Conservation (phyloP, 2,888 invertebrate genomes). For the Temnothorax rugatulus region DNA sequence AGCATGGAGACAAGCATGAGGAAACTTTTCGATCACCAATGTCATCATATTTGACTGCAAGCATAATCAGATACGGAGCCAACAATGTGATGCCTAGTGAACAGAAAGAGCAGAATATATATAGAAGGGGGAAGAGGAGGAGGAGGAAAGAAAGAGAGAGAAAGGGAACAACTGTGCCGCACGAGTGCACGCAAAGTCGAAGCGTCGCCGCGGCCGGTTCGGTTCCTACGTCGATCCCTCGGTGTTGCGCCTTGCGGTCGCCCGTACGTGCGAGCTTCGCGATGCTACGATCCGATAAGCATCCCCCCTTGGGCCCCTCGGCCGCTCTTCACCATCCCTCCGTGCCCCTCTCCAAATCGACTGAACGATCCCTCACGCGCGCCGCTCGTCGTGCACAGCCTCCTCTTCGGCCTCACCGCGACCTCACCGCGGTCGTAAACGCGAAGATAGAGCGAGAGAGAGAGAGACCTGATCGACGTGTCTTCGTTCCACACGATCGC, state of each 20-base stretch:
- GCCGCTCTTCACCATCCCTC: conserved; percentile 52
- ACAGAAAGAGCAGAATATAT: conserved; percentile 2
- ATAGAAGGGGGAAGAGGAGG: not conserved
- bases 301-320: conserved; percentile 67
- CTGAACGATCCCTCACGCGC: conserved; percentile 73
- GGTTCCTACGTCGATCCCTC: conserved; percentile 60
- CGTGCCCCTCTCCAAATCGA: conserved; percentile 42
- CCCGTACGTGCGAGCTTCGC: conserved; percentile 81
- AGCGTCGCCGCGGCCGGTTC: conserved; percentile 52
- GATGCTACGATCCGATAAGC: conserved; percentile 82
- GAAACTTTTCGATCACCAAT: not conserved
- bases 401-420: conserved; percentile 71
- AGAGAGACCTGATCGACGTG: conserved; percentile 32
- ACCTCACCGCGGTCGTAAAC: conserved; percentile 62
- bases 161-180: conserved; percentile 47
- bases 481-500: conserved; percentile 42
- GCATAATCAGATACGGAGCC: conserved; percentile 35
- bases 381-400: conserved; percentile 61
- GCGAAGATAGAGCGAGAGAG: not conserved
- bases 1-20: not conserved
- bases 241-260: conserved; percentile 69
- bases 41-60: conserved; percentile 31
- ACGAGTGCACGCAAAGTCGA: conserved; percentile 62
- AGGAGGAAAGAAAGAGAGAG: not conserved
- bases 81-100: conserved; percentile 6